phyloP scores from a whole-genome alignment of 2,113 vertebrate genomes.

The Chroicocephalus ridibundus region DNA sequence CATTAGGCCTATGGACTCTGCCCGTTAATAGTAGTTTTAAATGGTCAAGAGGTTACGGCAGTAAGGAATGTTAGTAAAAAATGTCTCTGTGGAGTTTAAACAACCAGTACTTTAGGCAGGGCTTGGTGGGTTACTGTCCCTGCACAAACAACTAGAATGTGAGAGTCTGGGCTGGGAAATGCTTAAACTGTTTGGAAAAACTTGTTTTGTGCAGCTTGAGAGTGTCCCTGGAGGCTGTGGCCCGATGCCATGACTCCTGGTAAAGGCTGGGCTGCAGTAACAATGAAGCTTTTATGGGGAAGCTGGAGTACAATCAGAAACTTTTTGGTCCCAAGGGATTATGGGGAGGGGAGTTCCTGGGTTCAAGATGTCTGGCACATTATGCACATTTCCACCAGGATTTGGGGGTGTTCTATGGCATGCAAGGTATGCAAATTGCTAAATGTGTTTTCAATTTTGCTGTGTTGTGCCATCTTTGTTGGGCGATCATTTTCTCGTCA shows the following conservation, averaged over 20 bases:
- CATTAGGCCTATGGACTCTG: slow-evolving; percentile 27
- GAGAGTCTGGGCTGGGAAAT: slow-evolving; percentile 66
- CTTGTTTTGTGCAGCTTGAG: slow-evolving; percentile 68
- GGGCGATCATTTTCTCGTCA: slow-evolving; percentile 13
- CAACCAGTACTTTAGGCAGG: slow-evolving; percentile 54
- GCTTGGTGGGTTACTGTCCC: slow-evolving; percentile 62
- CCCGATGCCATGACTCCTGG: slow-evolving; percentile 61
- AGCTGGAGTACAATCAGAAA: slow-evolving; percentile 65
- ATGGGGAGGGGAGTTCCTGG: slow-evolving; percentile 70
- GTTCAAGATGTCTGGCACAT: slow-evolving; percentile 69
- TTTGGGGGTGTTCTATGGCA: slow-evolving; percentile 65
- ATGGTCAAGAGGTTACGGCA: slow-evolving; percentile 49
- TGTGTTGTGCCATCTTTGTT: slow-evolving; percentile 19
- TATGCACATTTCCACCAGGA: slow-evolving; percentile 63
- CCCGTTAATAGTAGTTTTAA: slow-evolving; percentile 43
- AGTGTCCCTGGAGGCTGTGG: slow-evolving; percentile 67
- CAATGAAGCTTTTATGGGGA: slow-evolving; percentile 70
- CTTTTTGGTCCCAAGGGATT: slow-evolving; percentile 48
- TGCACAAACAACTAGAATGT: slow-evolving; percentile 68
- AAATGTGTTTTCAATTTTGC: slow-evolving; percentile 51
- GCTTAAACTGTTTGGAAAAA: slow-evolving; percentile 68
- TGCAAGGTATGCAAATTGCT: slow-evolving; percentile 61
- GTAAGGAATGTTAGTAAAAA: slow-evolving; percentile 43
- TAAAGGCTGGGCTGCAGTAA: slow-evolving; percentile 66
- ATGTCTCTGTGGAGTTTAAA: slow-evolving; percentile 61